These are phyloP conservation scores for Aphelenchoides fujianensis DNA, from an alignment of 1,140 invertebrate species.

Conservation along the genomic window DNA sequence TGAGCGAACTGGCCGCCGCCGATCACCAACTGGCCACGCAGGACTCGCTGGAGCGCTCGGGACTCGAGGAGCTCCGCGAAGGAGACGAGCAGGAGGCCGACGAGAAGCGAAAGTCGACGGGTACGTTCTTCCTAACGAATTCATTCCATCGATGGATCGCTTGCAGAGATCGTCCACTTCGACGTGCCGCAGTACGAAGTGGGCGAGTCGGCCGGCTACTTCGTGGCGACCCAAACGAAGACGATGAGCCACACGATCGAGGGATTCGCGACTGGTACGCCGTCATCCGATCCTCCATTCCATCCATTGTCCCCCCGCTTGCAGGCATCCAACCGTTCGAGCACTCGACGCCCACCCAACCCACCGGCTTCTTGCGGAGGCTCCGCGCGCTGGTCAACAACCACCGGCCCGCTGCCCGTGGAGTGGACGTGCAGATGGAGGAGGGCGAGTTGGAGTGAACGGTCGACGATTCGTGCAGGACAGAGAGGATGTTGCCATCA, in stretches of 20 bases:
- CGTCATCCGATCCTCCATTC: background rate
- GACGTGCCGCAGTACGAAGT: background rate
- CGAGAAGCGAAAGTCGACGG: background rate
- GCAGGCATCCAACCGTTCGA: constrained; percentile 9
- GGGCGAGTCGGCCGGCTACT: background rate
- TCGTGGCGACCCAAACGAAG: background rate
- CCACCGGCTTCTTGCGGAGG: background rate
- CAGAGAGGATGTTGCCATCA: no score
- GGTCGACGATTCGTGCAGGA: no score
- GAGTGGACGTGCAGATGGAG: no score
- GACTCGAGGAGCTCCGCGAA: background rate
- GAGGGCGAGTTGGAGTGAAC: no score
- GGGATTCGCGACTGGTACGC: background rate
- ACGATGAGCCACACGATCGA: constrained; percentile 2
- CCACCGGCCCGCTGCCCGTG: no score
- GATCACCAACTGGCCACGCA: background rate
- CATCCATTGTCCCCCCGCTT: background rate
- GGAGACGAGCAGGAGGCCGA: background rate
- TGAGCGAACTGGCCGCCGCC: background rate
- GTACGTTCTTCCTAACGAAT: no score
- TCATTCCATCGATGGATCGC: no score
- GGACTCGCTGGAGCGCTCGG: background rate
- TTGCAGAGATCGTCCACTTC: background rate
- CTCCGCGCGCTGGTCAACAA: no score
- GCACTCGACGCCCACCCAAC: background rate